A percentile compares a stretch with the other conserved stretches of the same genome.
Evolutionary conservation across 2,113 vertebrate genomes (phyloP).

Genomic region (Motacilla tschutschensis): DNA sequence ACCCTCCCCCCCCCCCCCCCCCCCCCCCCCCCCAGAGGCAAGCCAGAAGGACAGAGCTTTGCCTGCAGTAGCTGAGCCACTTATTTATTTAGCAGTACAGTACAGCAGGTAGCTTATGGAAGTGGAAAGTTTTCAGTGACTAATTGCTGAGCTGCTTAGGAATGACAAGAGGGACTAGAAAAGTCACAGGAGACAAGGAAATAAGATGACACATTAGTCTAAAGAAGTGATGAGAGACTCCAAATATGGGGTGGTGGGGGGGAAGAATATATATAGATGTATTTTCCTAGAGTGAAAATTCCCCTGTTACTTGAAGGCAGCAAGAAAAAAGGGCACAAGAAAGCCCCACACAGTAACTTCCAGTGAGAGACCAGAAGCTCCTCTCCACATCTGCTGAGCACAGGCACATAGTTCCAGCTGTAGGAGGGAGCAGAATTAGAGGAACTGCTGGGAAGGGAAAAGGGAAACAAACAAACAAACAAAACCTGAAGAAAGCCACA

Average conservation of each 20-base stretch:
- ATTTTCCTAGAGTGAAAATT: not conserved
- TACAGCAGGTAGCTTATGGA: constrained; percentile 31
- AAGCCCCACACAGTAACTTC: not conserved
- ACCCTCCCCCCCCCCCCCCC: not conserved
- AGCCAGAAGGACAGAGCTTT: not conserved
- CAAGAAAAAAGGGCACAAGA: not conserved
- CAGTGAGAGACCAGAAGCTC: not conserved
- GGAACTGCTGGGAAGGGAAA: not conserved
- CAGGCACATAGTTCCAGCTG: not conserved
- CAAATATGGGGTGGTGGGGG: not conserved
- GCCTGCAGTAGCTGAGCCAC: constrained; percentile 22
- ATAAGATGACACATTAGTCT: not conserved
- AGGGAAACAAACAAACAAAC: not conserved
- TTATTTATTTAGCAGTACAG: constrained; percentile 33
- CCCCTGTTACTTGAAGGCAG: not conserved
- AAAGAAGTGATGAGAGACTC: not conserved
- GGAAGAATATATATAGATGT: not conserved
- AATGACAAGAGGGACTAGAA: constrained; percentile 28
- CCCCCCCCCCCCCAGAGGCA: not conserved
- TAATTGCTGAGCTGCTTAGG: constrained; percentile 47
- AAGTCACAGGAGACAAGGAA: constrained; percentile 8
- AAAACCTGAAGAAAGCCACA: not conserved
- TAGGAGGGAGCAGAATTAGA: not conserved
- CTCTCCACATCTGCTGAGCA: not conserved
- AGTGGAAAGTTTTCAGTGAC: constrained; percentile 45